Conservation (phyloP, 2,113 vertebrate genomes). For the Prolemur simus region DNA sequence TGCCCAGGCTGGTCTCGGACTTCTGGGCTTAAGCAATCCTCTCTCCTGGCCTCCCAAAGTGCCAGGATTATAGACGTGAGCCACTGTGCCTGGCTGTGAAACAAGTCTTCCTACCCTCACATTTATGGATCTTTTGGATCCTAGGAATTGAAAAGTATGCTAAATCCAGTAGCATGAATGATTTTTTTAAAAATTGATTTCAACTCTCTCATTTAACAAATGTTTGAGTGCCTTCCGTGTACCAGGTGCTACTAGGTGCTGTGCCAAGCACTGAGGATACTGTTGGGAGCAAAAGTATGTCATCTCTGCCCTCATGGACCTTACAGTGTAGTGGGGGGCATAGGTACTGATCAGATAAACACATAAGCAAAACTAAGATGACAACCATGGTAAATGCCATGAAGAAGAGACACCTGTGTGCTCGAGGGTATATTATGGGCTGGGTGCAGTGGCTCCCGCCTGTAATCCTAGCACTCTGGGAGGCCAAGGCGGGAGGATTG, state of each 20-base stretch:
- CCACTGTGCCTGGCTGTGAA: background rate
- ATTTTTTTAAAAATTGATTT: background rate
- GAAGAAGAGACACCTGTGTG: background rate
- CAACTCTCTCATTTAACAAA: background rate
- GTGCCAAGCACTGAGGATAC: background rate
- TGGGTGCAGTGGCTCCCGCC: no score
- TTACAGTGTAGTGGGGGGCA: background rate
- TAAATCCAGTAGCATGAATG: background rate
- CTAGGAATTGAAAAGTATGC: constrained; percentile 28
- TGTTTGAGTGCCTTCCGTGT: background rate
- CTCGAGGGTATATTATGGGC: background rate
- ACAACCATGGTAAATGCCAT: background rate
- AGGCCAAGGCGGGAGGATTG: no score
- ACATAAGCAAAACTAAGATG: background rate
- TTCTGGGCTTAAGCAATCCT: no score
- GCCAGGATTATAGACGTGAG: no score
- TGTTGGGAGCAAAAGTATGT: background rate
- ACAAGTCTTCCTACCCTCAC: background rate
- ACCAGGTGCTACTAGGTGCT: background rate
- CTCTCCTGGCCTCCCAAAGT: no score
- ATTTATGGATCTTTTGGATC: background rate
- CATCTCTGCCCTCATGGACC: background rate
- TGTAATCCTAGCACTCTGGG: no score
- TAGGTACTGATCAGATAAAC: background rate
- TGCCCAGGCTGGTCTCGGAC: no score